Conservation (phyloP, 2,888 invertebrate species). For the Andrena flavipes region DNA sequence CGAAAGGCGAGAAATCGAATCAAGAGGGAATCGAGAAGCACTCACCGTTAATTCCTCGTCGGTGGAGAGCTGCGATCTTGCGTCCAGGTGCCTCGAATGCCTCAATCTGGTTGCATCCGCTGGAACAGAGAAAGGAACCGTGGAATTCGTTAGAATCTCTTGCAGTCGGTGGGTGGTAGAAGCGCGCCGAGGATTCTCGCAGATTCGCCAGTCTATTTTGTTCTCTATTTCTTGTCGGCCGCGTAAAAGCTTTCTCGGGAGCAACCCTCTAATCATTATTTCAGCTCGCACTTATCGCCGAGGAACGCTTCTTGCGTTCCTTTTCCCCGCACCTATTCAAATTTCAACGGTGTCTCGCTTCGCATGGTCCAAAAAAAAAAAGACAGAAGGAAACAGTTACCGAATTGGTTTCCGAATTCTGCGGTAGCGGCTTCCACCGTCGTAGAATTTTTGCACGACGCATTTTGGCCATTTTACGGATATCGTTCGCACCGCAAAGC, state of each 20-base stretch:
- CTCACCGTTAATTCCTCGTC: slow-evolving; percentile 79
- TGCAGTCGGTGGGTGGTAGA: background rate
- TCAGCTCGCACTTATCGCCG: slow-evolving; percentile 27
- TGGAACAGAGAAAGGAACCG: slow-evolving; percentile 74
- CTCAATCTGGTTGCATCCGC: slow-evolving; percentile 80
- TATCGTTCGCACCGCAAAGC: too few relatives aligned
- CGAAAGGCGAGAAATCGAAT: slow-evolving; percentile 57
- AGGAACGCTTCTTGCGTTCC: background rate
- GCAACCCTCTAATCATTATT: slow-evolving; percentile 52
- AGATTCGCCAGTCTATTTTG: background rate
- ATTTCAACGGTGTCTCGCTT: too few relatives aligned
- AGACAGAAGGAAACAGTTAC: background rate
- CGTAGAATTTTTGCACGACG: background rate
- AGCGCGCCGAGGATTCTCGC: background rate
- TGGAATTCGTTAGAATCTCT: slow-evolving; percentile 21
- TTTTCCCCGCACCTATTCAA: too few relatives aligned
- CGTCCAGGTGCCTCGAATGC: slow-evolving; percentile 83
- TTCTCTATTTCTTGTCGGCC: background rate
- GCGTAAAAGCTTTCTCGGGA: background rate
- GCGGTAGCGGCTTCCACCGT: background rate
- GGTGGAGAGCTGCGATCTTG: slow-evolving; percentile 71
- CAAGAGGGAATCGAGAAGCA: slow-evolving; percentile 71
- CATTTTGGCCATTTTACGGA: too few relatives aligned
- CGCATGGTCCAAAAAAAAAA: too few relatives aligned
- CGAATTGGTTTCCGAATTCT: background rate